phyloP scores from a whole-genome alignment of 2,113 vertebrate species.

The Ciconia boyciana region DNA sequence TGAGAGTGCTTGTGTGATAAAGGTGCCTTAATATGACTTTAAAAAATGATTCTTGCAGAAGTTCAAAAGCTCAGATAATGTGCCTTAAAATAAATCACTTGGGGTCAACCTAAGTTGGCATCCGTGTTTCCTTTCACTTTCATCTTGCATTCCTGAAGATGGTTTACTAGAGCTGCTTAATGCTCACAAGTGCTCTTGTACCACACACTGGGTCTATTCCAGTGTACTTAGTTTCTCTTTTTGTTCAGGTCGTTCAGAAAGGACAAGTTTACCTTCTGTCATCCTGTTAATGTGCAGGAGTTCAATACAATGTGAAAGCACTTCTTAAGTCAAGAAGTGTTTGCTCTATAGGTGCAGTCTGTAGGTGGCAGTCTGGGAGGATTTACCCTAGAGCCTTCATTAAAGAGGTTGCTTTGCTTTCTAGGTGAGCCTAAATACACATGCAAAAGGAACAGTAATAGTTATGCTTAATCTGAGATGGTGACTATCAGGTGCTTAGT shows the following conservation, averaged over 20 bases:
- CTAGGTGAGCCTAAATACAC: not conserved
- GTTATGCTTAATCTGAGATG: not conserved
- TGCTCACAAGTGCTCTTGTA: not conserved
- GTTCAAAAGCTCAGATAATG: not conserved
- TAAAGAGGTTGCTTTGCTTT: not conserved
- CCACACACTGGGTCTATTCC: accelerated
- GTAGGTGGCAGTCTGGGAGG: not conserved
- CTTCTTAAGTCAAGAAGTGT: not conserved
- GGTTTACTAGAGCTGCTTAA: accelerated
- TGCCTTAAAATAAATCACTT: constrained; percentile 6
- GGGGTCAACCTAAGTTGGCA: not conserved
- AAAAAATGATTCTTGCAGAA: not conserved
- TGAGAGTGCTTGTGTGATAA: not conserved
- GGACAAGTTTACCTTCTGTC: not conserved
- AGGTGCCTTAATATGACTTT: not conserved
- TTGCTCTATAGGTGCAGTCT: not conserved
- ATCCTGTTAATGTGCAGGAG: not conserved
- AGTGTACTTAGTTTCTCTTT: not conserved
- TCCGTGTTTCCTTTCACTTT: not conserved
- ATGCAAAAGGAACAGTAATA: not conserved
- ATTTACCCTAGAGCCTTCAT: not conserved
- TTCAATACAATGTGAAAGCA: not conserved
- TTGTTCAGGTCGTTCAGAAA: not conserved
- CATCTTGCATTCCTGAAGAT: not conserved
- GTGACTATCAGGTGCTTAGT: not conserved